Base-by-base conservation (phyloP, 2,888 invertebrate species). In the Drosophila monieri region DNA sequence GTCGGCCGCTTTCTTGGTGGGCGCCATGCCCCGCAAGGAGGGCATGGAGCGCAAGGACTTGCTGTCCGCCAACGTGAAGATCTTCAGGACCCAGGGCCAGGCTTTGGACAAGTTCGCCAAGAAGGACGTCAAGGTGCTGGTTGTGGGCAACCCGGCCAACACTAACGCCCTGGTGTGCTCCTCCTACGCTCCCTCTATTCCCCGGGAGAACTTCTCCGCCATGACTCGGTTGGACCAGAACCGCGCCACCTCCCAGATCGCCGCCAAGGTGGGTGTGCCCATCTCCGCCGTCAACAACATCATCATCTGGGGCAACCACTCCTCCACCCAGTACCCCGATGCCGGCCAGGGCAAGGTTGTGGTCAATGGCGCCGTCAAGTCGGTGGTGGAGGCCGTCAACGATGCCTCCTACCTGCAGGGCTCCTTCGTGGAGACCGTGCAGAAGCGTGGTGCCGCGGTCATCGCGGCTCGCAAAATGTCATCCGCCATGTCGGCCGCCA, bases 31-130 rank as follows among this genome's bases (percentile, higher is more conserved):
- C 1, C 95, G 99, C 57, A 96, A 96, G 89, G 95, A 97, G 91
- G 99, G 99, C 56, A 99, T 99, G 99, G 99, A 99, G 92, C 94
- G 99, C 60, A 99, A 99, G 92, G 99, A 99, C 90, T 94, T 99
- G 39, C 93, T 99, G 3, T 95, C 97, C 14, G 99, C 99, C 35
- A 99, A 99, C 92, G 99, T 99, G 5, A 97, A 97, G 91, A 99
- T 99, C 90, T 99, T 99, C 92, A 98, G 99, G 92, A 96, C 95
- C 54, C 99, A 99, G 93, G 99, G 99, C 12, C 95, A 97, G 90
- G 98, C 99, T 5, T 92, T 99, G 39, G 96, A 99, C 89, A 94
- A 97, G 90, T 94, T 94, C 90, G 97, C 99, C 32, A 96, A 96
- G 84, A 98, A 98, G 89, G 95, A 95, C 90, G 96, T 98, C 44